A percentile compares a stretch with the other conserved stretches of the same genome.
These are phyloP conservation scores for Eulemur macaco DNA, from an alignment of 2,113 vertebrate genomes.

Conservation along the genomic window DNA sequence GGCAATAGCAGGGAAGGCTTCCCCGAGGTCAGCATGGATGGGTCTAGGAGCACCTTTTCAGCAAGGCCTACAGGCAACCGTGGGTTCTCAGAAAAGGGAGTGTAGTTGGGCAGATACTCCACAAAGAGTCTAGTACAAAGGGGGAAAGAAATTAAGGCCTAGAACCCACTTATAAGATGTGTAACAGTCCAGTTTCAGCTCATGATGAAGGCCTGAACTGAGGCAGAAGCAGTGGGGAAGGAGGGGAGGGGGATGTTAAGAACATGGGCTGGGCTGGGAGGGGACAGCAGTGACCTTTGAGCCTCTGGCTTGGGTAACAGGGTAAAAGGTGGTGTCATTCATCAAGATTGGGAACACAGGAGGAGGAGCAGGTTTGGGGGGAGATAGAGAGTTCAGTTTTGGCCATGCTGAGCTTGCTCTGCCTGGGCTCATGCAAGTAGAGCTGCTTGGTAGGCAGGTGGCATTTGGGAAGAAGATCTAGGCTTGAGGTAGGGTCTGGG, in stretches of 20 bases:
- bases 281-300: not conserved
- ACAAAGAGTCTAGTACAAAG: not conserved
- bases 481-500: not conserved
- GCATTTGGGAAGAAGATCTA: not conserved
- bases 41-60: not conserved
- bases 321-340: not conserved
- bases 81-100: not conserved
- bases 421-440: not conserved
- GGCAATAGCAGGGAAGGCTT: not conserved
- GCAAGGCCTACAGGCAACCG: not conserved
- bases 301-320: not conserved
- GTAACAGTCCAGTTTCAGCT: slow-evolving; percentile 14
- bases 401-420: not conserved
- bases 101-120: not conserved
- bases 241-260: not conserved
- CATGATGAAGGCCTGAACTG: not conserved
- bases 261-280: not conserved
- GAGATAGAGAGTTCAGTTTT: not conserved
- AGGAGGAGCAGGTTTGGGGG: not conserved
- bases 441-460: not conserved
- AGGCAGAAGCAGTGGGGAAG: not conserved
- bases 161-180: not conserved
- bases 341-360: not conserved
- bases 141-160: not conserved
- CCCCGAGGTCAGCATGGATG: not conserved